phyloP scores from a whole-genome alignment of 2,888 invertebrate species.

The Saturnia japonica region DNA sequence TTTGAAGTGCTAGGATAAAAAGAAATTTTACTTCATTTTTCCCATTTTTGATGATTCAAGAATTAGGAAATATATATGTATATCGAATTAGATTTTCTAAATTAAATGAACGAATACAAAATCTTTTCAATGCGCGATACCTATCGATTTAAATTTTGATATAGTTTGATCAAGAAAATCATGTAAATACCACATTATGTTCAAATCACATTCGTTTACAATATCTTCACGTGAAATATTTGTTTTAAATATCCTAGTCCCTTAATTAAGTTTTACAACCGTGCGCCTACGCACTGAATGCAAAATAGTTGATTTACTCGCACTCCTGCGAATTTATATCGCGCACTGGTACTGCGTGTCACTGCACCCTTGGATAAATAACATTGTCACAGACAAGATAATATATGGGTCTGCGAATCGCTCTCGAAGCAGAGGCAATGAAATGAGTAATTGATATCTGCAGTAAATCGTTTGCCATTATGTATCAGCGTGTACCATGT shows the following conservation, averaged over 20 bases:
- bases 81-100: not conserved
- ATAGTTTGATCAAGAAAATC: too few species aligned
- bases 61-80: not conserved
- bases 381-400: slow-evolving; percentile 62
- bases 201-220: not conserved
- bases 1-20: too few species aligned
- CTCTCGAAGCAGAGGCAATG: slow-evolving; percentile 53
- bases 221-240: not conserved
- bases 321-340: slow-evolving; percentile 53
- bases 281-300: slow-evolving; percentile 40
- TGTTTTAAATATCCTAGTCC: not conserved
- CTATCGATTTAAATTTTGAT: too few species aligned
- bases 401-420: slow-evolving; percentile 56
- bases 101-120: not conserved
- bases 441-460: slow-evolving; percentile 65
- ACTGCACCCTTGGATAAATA: slow-evolving; percentile 61
- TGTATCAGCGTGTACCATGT: slow-evolving; percentile 13
- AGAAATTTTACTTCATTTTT: not conserved
- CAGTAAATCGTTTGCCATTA: slow-evolving; percentile 41
- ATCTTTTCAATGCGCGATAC: not conserved
- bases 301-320: slow-evolving; percentile 77
- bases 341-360: slow-evolving; percentile 46
- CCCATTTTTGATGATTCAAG: not conserved
- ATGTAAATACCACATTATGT: too few species aligned
- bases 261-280: slow-evolving; percentile 27